Conservation (phyloP, 1,140 invertebrate species). For the Glossosoma conforme region DNA sequence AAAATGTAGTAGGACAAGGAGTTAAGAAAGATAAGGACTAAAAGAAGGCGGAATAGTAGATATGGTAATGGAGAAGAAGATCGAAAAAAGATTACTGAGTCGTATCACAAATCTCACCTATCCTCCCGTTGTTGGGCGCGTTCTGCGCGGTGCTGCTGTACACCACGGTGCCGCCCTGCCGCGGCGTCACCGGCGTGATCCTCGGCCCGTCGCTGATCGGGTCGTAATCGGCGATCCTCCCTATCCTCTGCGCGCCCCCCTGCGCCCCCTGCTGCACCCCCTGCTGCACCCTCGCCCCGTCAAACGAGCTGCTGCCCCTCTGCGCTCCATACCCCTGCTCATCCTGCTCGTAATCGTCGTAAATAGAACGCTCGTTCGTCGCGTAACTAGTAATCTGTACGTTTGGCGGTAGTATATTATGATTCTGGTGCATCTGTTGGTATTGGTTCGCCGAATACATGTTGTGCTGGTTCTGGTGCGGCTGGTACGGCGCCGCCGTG, state of each 20-base stretch:
- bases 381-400: slow-evolving; percentile 35
- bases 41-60: too few species aligned
- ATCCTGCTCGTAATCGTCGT: slow-evolving; percentile 24
- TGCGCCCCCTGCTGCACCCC: slow-evolving; percentile 14
- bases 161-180: slow-evolving; percentile 73
- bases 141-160: slow-evolving; percentile 57
- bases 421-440: slow-evolving; percentile 34
- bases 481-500: slow-evolving; percentile 23
- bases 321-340: slow-evolving; percentile 8
- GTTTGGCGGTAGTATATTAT: slow-evolving; percentile 28
- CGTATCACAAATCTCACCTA: slow-evolving; percentile 18
- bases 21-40: too few species aligned
- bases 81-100: too few species aligned
- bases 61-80: too few species aligned
- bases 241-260: slow-evolving; percentile 43
- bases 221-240: slow-evolving; percentile 77
- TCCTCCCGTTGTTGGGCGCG: slow-evolving; percentile 25
- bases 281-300: slow-evolving; percentile 6
- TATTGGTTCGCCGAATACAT: slow-evolving; percentile 35
- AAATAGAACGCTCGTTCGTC: slow-evolving; percentile 14
- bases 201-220: slow-evolving; percentile 67
- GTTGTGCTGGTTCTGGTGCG: slow-evolving; percentile 29
- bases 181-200: slow-evolving; percentile 66
- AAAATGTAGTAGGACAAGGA: too few species aligned
- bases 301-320: neutral